phyloP scores from a whole-genome alignment of 37 sponge, comb jelly and placozoan genomes.

The Aphrocallistes beatrix region DNA sequence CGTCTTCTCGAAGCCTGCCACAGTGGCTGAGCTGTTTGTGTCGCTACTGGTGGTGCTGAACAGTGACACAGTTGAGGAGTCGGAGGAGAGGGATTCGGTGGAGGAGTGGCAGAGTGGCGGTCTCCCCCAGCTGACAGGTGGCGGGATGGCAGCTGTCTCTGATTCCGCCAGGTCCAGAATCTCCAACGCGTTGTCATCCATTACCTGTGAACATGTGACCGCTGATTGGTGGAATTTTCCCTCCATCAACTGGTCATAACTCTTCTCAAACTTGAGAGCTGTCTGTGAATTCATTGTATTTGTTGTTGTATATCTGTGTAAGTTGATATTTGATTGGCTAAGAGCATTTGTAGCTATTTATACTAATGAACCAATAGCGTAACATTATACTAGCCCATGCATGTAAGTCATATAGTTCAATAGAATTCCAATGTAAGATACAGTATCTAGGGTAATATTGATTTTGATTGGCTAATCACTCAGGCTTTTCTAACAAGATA shows the following conservation, averaged over 20 bases:
- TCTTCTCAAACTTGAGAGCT: neutral
- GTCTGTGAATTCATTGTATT: neutral
- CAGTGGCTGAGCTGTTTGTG: neutral
- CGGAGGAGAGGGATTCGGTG: neutral
- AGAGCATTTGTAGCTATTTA: no score
- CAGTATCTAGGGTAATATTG: no score
- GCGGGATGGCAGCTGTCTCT: neutral
- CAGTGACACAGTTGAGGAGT: neutral
- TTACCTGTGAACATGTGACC: neutral
- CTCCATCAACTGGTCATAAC: neutral
- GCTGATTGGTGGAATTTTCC: constrained; percentile 3
- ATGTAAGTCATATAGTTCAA: no score
- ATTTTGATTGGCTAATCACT: no score
- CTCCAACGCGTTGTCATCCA: neutral
- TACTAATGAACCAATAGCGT: no score
- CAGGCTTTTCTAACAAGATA: no score
- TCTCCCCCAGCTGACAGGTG: neutral
- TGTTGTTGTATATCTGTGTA: neutral
- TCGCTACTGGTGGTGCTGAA: neutral
- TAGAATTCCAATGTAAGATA: no score
- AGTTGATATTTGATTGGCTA: no score
- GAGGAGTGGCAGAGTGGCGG: neutral
- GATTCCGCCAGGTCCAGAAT: neutral
- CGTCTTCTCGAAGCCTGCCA: neutral
- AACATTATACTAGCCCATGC: no score